Base-by-base conservation (phyloP, 2,113 vertebrate species). In the Cyrtonyx montezumae region DNA sequence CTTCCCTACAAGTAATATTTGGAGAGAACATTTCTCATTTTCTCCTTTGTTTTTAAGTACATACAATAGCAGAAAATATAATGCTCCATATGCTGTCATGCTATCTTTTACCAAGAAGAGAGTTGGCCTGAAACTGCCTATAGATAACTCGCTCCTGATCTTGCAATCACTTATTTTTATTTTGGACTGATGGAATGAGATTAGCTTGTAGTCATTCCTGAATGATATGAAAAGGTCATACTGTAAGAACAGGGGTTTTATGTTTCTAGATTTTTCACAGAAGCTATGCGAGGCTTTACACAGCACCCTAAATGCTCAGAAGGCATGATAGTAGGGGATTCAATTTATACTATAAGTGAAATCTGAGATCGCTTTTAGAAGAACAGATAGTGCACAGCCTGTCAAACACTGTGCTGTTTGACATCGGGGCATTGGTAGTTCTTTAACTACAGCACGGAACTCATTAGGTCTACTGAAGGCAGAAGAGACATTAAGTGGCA, bases 181-280 rank as follows among this genome's bases (percentile, higher is more conserved):
- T 94, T 88, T 59, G 87, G 70, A 76, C 14, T 63, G 86, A 93
- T 81, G 73, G 25, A 93, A 1, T 3, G 56, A 91, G 88, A 89
- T 92, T 75, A 87, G 79, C 79, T 81, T 83, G 77, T 66, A 65
- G 90, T 92, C 90, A 83, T 79, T 58, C 82, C 92, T 93, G 87
- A 90, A 76, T 90, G 89, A 74, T 71, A 95, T 18, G 86, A 94
- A 96, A 95, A 91, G 93, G 92, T 95, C 85, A 92, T 34, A 28
- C 5, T 10, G 28, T 42, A 62, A 97, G 91, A 91, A 88, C 75
- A 79, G 69, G 76, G 22, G 55, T 20, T 96, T 95, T 95, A 78
- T 91, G 95, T 92, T 78, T 51, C 69, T 56, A 3, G 7, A 93
- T 95, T 97, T 94, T 96, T 89, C 90, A 26, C 43, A 82, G 88